Conservation (phyloP, 1,140 invertebrate genomes). For the Drosophila paulistorum region DNA sequence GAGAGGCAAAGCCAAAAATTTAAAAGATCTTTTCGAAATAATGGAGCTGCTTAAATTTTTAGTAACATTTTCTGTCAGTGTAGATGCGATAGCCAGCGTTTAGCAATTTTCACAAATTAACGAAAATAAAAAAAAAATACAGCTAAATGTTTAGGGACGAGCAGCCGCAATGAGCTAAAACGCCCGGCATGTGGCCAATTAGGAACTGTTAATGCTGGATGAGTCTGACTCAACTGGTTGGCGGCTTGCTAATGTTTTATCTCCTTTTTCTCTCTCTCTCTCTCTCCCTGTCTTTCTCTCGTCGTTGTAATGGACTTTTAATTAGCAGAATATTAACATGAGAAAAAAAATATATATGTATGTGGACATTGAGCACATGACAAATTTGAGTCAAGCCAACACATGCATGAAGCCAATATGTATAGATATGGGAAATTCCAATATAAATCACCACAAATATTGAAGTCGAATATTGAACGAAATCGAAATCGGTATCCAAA, state of each 20-base stretch:
- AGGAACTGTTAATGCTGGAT: constrained; percentile 48
- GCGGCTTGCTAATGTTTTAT: constrained; percentile 38
- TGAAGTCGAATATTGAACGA: constrained; percentile 50
- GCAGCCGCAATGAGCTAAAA: constrained; percentile 8
- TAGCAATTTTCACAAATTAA: constrained; percentile 66
- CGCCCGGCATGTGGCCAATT: constrained; percentile 47
- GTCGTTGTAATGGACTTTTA: constrained; percentile 47
- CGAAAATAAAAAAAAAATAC: constrained; percentile 31
- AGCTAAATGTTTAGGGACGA: constrained; percentile 38
- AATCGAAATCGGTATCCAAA: constrained; percentile 45
- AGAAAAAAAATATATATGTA: neutral
- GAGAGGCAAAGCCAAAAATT: too few species aligned
- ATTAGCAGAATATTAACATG: constrained; percentile 39
- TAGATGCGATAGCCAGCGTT: constrained; percentile 50
- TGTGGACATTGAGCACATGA: constrained; percentile 33
- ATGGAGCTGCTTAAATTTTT: neutral
- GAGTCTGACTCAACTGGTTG: constrained; percentile 35
- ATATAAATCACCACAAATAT: constrained; percentile 43
- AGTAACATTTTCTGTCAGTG: constrained; percentile 31
- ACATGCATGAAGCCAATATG: constrained; percentile 1
- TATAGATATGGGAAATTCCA: constrained; percentile 69
- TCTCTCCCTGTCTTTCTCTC: neutral
- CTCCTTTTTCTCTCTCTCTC: constrained; percentile 24
- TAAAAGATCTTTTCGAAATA: too few species aligned
- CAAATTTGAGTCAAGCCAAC: constrained; percentile 51